Conservation (phyloP, 2,888 invertebrate genomes). For the Crematogaster levior region DNA sequence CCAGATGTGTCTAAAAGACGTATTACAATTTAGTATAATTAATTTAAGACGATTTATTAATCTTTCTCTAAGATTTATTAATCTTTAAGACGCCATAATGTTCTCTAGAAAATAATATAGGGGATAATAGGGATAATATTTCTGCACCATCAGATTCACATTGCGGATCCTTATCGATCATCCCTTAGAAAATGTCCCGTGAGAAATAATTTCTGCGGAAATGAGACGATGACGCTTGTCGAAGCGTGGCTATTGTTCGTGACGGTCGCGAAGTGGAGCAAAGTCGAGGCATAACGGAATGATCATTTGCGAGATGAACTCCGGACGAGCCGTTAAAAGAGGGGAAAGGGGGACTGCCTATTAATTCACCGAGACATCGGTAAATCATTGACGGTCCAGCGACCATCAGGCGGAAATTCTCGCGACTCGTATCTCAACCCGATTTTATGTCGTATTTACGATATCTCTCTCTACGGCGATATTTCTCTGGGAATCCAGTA, state of each 20-base stretch:
- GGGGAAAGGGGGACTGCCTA: slow-evolving; percentile 21
- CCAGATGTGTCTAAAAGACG: no score
- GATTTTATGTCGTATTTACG: slow-evolving; percentile 15
- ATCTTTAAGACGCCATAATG: no score
- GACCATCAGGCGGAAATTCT: slow-evolving; percentile 59
- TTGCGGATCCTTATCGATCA: neutral
- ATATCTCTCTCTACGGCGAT: neutral
- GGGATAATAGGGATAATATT: neutral
- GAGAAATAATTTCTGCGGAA: slow-evolving; percentile 5
- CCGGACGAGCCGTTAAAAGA: slow-evolving; percentile 49
- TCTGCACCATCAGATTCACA: neutral
- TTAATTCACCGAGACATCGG: slow-evolving; percentile 59
- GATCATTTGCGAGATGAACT: slow-evolving; percentile 49
- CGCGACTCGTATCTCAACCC: slow-evolving; percentile 37
- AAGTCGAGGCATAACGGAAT: slow-evolving; percentile 50
- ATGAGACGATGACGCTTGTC: slow-evolving; percentile 20
- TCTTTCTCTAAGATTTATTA: no score
- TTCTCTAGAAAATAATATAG: no score
- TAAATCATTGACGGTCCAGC: slow-evolving; percentile 65
- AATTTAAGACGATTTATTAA: no score
- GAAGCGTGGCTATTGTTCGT: slow-evolving; percentile 34
- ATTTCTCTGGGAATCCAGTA: slow-evolving; percentile 1
- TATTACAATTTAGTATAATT: no score
- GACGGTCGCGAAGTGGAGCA: slow-evolving; percentile 45
- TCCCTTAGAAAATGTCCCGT: neutral